Percentiles rank a stretch among this genome's conserved stretches.
Conservation (phyloP, 2,797 vertebrate genomes). For the Trematomus bernacchii region DNA sequence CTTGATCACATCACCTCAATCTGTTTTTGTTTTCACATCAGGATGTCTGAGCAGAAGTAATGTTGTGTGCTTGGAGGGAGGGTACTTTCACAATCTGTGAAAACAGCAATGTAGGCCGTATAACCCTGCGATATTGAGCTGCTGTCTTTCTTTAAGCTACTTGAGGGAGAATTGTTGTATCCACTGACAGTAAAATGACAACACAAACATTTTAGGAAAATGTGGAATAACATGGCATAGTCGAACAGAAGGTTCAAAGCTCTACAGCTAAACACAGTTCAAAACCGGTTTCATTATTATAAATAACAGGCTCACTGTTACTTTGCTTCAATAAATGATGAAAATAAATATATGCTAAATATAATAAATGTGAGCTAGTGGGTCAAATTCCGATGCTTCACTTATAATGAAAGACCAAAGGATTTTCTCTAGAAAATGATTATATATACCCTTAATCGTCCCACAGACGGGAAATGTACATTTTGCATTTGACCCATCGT, state of each 20-base stretch:
- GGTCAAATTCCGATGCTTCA: neutral
- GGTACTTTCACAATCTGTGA: neutral
- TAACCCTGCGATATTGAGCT: slow-evolving; percentile 3
- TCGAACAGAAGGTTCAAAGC: neutral
- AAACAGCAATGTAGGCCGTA: neutral
- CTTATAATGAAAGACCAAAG: neutral
- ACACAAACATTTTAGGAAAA: neutral
- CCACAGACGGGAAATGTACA: too few relatives aligned
- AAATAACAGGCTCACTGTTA: neutral
- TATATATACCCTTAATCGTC: too few relatives aligned
- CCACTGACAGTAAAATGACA: neutral
- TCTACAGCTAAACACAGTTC: neutral
- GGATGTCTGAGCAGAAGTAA: neutral
- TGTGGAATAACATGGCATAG: neutral
- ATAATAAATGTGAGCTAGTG: neutral
- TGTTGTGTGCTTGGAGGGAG: too few relatives aligned
- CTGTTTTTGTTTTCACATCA: slow-evolving; percentile 21
- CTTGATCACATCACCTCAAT: neutral
- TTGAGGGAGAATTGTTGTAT: slow-evolving; percentile 1
- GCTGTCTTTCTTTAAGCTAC: slow-evolving; percentile 18
- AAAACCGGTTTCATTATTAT: neutral
- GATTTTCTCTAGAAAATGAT: too few relatives aligned
- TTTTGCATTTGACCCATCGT: too few relatives aligned
- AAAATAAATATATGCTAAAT: too few relatives aligned
- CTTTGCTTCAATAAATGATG: too few relatives aligned